Conservation (phyloP, 2,888 invertebrate species). For the Mimachlamys varia region DNA sequence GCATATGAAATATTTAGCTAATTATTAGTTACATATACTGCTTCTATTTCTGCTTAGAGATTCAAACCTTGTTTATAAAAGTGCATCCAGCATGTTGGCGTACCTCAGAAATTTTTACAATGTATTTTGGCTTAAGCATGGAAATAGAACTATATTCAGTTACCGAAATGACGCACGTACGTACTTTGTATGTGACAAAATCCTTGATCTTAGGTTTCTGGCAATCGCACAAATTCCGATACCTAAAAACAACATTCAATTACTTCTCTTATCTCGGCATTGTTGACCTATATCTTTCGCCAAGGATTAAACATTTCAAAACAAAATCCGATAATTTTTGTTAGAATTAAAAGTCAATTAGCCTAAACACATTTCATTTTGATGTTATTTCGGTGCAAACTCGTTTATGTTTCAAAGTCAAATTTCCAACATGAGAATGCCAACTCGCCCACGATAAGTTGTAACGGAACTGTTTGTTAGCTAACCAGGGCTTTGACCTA, state of each 20-base stretch:
- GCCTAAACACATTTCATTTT: neutral
- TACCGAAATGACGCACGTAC: neutral
- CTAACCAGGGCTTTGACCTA: neutral
- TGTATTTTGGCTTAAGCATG: neutral
- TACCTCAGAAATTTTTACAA: neutral
- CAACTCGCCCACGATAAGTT: conserved; percentile 14
- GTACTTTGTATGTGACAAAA: neutral
- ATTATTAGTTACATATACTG: neutral
- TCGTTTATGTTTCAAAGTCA: neutral
- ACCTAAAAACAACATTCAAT: neutral
- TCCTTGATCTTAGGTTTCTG: neutral
- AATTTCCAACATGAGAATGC: neutral
- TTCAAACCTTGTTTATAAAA: neutral
- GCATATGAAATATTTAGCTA: too few relatives aligned
- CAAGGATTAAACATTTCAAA: neutral
- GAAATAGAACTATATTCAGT: neutral
- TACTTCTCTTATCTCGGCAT: neutral
- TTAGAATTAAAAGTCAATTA: neutral
- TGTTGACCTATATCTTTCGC: neutral
- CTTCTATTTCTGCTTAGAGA: neutral
- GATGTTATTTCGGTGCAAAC: neutral
- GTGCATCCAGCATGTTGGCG: neutral
- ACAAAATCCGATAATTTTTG: neutral
- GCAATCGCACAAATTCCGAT: neutral
- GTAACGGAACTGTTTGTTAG: neutral